phyloP scores from a whole-genome alignment of 2,113 vertebrate species.

The Tachysurus fulvidraco region DNA sequence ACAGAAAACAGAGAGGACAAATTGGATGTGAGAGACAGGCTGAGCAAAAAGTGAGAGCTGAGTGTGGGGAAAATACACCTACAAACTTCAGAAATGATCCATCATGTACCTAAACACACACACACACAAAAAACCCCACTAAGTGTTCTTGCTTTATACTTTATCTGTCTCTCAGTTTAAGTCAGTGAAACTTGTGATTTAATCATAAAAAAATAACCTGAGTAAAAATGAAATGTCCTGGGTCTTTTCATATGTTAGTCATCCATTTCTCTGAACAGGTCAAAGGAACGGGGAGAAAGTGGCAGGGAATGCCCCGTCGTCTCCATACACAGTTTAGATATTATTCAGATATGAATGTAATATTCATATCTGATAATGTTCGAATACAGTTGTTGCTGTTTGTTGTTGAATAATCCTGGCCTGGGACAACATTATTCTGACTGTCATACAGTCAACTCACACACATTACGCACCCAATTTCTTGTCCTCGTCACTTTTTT shows the following conservation, averaged over 20 bases:
- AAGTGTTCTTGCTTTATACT: not conserved
- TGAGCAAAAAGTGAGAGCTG: slow-evolving; percentile 42
- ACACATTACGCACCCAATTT: not conserved
- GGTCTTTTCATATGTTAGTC: slow-evolving; percentile 29
- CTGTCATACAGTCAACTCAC: not conserved
- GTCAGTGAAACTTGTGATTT: slow-evolving; percentile 31
- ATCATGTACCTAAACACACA: slow-evolving; percentile 29
- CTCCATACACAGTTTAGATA: not conserved
- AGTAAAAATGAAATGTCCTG: slow-evolving; percentile 17
- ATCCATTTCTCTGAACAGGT: slow-evolving; percentile 40
- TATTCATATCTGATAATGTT: not conserved
- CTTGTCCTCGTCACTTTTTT: not conserved
- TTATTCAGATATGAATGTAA: not conserved
- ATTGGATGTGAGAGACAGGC: slow-evolving; percentile 36
- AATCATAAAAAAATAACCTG: slow-evolving; percentile 42
- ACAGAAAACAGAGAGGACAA: slow-evolving; percentile 22
- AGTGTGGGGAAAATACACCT: slow-evolving; percentile 12
- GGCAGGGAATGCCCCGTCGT: slow-evolving; percentile 34
- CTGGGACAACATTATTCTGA: not conserved
- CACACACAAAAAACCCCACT: not conserved
- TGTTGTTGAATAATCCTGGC: not conserved
- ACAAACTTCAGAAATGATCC: slow-evolving; percentile 14
- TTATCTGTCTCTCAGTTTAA: slow-evolving; percentile 26
- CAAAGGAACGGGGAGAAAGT: slow-evolving; percentile 20
- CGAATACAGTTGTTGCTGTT: not conserved